Conservation (phyloP, 2,888 invertebrate species). For the Stenichneumon culpator region DNA sequence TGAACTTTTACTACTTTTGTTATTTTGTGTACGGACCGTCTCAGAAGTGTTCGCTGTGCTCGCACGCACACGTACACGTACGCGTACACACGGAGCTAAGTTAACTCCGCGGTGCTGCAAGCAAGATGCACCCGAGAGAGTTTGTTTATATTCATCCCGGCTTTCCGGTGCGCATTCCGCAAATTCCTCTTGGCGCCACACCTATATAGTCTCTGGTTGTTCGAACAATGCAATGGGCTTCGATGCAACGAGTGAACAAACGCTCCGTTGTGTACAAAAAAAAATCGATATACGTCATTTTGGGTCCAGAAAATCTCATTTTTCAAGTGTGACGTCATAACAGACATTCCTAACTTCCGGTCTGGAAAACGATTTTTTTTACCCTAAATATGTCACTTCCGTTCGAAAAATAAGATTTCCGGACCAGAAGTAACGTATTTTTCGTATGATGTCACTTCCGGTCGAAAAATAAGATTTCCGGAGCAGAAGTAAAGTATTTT, state of each 20-base stretch:
- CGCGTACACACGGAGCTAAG: conserved; percentile 1
- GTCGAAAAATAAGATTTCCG: no score
- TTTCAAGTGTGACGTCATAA: no score
- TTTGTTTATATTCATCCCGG: conserved; percentile 27
- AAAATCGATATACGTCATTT: not conserved
- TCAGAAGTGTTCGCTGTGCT: not conserved
- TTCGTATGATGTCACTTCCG: no score
- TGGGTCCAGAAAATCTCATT: not conserved
- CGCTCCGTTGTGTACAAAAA: not conserved
- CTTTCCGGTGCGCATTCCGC: conserved; percentile 18
- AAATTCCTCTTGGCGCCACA: conserved; percentile 7
- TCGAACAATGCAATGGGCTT: not conserved
- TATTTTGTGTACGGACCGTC: conserved; percentile 23
- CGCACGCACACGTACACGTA: not conserved
- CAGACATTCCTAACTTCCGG: no score
- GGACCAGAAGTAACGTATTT: no score
- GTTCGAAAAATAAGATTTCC: no score
- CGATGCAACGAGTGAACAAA: not conserved
- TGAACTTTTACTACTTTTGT: not conserved
- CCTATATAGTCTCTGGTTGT: not conserved
- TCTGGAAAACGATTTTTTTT: no score
- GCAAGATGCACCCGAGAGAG: conserved; percentile 30
- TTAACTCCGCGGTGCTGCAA: not conserved
- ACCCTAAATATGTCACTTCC: no score
- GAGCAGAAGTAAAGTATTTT: no score